phyloP scores from a whole-genome alignment of 1,140 invertebrate genomes.

The Cyrtorhinus lividipennis region DNA sequence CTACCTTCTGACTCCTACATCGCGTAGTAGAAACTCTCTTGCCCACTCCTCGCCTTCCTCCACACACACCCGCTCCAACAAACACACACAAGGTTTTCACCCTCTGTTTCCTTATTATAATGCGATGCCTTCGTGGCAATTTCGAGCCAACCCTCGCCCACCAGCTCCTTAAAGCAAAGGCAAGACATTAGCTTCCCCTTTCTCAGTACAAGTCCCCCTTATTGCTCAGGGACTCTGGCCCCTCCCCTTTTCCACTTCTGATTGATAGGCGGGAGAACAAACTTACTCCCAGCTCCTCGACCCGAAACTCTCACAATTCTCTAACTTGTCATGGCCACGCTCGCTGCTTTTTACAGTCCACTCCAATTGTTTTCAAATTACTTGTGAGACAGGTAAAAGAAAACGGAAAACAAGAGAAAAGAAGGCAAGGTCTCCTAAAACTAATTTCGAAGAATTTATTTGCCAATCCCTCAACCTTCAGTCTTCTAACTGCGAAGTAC shows the following conservation, averaged over 20 bases:
- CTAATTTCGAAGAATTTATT: not conserved
- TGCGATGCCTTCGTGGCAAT: constrained; percentile 8
- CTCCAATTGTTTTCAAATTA: not conserved
- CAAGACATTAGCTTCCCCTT: constrained; percentile 4
- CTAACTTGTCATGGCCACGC: not conserved
- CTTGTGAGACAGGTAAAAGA: not conserved
- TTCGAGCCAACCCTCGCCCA: not conserved
- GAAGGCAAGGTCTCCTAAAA: not conserved
- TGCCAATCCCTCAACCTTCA: not conserved
- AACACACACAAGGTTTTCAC: no score
- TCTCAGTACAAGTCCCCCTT: not conserved
- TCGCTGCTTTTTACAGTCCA: not conserved
- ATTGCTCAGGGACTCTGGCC: not conserved
- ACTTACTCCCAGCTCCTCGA: not conserved
- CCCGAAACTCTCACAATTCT: not conserved
- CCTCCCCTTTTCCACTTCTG: not conserved
- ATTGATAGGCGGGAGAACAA: not conserved
- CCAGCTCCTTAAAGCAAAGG: constrained; percentile 1
- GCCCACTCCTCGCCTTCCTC: not conserved
- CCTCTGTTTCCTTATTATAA: constrained; percentile 7
- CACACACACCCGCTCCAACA: not conserved
- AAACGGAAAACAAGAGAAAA: not conserved
- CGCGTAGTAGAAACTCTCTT: not conserved
- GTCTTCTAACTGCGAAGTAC: no score
- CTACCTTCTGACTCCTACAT: not conserved